Evolutionary conservation across 2,797 vertebrate species (phyloP).

Genomic region (Halcyon smyrnensis): DNA sequence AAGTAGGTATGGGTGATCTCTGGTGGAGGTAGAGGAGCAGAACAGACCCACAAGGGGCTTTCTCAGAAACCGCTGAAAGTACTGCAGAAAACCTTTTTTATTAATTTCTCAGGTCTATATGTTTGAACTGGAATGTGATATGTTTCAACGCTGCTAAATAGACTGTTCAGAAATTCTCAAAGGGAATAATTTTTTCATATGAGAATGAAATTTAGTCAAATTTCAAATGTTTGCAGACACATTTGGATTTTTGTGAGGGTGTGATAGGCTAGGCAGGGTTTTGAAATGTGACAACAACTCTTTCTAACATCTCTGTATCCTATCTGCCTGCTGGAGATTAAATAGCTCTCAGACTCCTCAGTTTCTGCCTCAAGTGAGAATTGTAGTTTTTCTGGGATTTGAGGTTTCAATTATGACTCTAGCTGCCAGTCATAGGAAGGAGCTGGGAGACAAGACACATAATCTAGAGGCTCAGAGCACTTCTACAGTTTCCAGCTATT

Average conservation of each 20-base stretch:
- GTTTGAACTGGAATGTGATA: not conserved
- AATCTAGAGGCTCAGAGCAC: not conserved
- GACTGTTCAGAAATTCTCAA: not conserved
- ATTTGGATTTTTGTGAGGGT: not conserved
- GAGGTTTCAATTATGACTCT: not conserved
- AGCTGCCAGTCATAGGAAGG: not conserved
- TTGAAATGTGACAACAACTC: not conserved
- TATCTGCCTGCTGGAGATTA: not conserved
- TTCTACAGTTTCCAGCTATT: not conserved
- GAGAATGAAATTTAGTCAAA: not conserved
- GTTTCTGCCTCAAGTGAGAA: not conserved
- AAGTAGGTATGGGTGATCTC: conserved; percentile 2
- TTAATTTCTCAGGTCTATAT: not conserved
- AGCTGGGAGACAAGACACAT: not conserved
- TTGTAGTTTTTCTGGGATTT: not conserved
- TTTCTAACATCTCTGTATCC: not conserved
- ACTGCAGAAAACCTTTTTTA: not conserved
- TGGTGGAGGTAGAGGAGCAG: not conserved
- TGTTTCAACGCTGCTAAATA: not conserved
- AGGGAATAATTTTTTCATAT: conserved; percentile 7
- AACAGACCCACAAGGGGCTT: not conserved
- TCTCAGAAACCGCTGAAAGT: not conserved
- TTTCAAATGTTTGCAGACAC: not conserved
- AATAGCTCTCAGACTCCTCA: not conserved
- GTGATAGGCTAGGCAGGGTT: not conserved